These are phyloP conservation scores for Tetheella fluctuosa DNA, from an alignment of 2,888 invertebrate species.

Conservation along the genomic window DNA sequence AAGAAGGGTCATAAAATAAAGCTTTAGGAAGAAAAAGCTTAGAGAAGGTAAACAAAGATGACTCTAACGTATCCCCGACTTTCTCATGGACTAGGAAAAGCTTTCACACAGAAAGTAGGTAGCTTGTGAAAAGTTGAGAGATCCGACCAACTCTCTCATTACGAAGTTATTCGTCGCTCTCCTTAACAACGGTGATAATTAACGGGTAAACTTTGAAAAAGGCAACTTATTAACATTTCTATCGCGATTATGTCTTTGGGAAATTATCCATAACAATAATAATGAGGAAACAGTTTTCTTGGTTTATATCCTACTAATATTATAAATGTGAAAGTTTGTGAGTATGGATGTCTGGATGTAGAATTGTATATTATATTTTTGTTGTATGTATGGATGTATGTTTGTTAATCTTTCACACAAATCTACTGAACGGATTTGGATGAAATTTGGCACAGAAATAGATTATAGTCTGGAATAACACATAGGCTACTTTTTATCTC, in stretches of 20 bases:
- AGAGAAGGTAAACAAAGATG: conserved; percentile 8
- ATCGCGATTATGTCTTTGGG: conserved; percentile 11
- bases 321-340: too few species aligned
- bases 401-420: too few species aligned
- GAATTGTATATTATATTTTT: too few species aligned
- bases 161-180: conserved; percentile 18
- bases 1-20: neutral
- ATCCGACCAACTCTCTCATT: conserved; percentile 18
- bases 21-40: neutral
- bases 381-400: too few species aligned
- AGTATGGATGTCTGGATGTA: too few species aligned
- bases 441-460: too few species aligned
- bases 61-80: conserved; percentile 1
- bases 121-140: conserved; percentile 10
- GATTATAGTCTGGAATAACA: too few species aligned
- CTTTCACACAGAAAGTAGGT: conserved; percentile 10
- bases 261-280: neutral
- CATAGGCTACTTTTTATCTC: too few species aligned
- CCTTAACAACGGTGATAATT: conserved; percentile 19
- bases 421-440: too few species aligned
- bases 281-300: too few species aligned
- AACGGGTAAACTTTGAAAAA: conserved; percentile 23
- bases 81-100: conserved; percentile 8
- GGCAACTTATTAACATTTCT: conserved; percentile 15
- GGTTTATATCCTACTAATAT: too few species aligned